Evolutionary conservation across 2,888 invertebrate species (phyloP).

Genomic region (Digitonthophagus gazella): DNA sequence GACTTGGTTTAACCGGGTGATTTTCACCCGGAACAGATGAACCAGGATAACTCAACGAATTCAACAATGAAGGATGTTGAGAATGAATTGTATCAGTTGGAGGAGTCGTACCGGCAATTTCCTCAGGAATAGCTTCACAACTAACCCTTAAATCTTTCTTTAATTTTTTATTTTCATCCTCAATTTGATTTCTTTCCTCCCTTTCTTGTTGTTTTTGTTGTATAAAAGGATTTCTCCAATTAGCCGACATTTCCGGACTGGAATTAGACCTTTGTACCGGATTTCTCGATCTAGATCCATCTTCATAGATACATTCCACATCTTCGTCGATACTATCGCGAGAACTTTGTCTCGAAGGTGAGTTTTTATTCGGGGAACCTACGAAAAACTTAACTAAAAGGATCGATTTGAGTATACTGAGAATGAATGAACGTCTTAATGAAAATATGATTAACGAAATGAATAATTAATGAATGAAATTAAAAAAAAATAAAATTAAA

Average conservation of each 20-base stretch:
- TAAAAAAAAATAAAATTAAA: background rate
- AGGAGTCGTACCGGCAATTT: conserved; percentile 75
- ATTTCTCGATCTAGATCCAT: conserved; percentile 63
- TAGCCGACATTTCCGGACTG: conserved; percentile 89
- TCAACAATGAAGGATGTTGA: conserved; percentile 52
- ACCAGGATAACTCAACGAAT: conserved; percentile 55
- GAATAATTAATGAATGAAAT: background rate
- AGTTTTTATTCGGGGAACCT: conserved; percentile 43
- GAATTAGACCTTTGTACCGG: conserved; percentile 87
- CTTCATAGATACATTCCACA: conserved; percentile 45
- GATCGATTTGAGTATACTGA: background rate
- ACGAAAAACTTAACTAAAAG: conserved; percentile 19
- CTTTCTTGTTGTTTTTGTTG: conserved; percentile 38
- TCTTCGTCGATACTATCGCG: conserved; percentile 57
- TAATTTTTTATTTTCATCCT: conserved; percentile 53
- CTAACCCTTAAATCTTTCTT: conserved; percentile 83
- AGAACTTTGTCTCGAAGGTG: conserved; percentile 57
- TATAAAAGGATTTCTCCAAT: conserved; percentile 74
- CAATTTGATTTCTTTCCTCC: conserved; percentile 41
- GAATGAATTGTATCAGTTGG: conserved; percentile 51
- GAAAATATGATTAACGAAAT: conserved; percentile 1
- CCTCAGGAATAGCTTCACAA: conserved; percentile 89
- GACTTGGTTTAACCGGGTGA: conserved; percentile 43
- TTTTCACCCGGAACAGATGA: conserved; percentile 38
- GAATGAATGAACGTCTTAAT: conserved; percentile 8